Evolutionary conservation across 2,113 vertebrate genomes (phyloP).

Genomic region (Prolemur simus): DNA sequence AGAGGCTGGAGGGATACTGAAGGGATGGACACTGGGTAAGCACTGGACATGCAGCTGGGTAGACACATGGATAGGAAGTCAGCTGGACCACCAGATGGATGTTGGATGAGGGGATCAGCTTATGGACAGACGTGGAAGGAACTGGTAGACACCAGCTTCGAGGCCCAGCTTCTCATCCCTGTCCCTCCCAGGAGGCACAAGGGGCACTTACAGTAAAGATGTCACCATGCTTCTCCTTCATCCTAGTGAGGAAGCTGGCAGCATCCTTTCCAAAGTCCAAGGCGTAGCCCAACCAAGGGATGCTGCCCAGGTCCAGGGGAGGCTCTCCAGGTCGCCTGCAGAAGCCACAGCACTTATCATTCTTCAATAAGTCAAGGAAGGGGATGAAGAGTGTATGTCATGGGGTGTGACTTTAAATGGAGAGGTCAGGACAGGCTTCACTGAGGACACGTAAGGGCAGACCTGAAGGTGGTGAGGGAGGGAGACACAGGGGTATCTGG

Average conservation of each 20-base stretch:
- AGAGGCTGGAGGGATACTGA: too few species aligned
- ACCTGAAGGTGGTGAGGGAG: background rate
- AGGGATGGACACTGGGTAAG: background rate
- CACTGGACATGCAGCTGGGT: accelerated
- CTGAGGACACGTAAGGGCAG: background rate
- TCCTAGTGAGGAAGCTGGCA: constrained; percentile 88
- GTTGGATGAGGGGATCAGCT: accelerated
- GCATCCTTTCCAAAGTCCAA: constrained; percentile 91
- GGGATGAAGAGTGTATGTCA: too few species aligned
- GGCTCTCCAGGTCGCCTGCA: constrained; percentile 87
- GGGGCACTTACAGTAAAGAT: constrained; percentile 90
- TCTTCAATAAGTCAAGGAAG: background rate
- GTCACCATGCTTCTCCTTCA: constrained; percentile 91
- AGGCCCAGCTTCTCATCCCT: background rate
- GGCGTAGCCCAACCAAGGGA: constrained; percentile 93
- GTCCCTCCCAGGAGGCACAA: background rate
- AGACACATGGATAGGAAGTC: background rate
- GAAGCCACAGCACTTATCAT: constrained; percentile 30
- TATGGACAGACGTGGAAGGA: background rate
- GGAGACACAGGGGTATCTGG: accelerated
- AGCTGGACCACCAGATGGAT: background rate
- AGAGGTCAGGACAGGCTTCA: background rate
- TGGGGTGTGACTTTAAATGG: background rate
- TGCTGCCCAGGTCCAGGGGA: constrained; percentile 88
- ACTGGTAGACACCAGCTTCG: background rate